Evolutionary conservation across 2,888 invertebrate species (phyloP), one percentile per base, ranked within the genome.

Genomic region (Amphimallon solstitiale): DNA sequence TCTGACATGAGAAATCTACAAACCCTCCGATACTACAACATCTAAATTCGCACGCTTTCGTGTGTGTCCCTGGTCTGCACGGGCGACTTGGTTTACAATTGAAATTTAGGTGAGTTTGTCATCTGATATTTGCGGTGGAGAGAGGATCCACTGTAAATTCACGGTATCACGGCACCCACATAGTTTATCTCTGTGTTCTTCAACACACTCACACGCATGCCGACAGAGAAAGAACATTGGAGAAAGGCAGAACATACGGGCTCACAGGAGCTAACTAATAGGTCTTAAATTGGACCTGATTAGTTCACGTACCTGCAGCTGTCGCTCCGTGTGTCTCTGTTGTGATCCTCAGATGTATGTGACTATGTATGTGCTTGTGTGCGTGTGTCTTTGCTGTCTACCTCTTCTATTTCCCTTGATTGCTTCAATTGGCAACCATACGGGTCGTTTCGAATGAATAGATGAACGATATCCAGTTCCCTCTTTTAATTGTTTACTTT

Each of bases 241-340:
- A 34, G 35, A 51, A 14, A 51, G 51, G 76, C 75, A 75, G 76
- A 49, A 51, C 35, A 74, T 74, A 74, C 72, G 81, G 77, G 77
- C 74, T 69, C 72, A 75, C 76, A 74, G 40, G 51, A 40, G 62
- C 35, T 21, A 77, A 78, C 78, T 80, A 81, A 81, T 81, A 79
- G 79, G 77, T 79, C 80, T 79, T 80, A 80, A 81, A 82, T 81
- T 82, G 80, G 78, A 75, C 76, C 78, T 82, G 81, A 82, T 82
- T 81, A 81, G 79, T 78, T 78, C 77, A 76, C 79, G 79, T 82
- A 81, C 81, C 81, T 82, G 81, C 81, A 82, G 80, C 81, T 81
- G 81, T 77, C 77, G 75, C 72, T 71, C 70, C 72, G 70, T 70
- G 61, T 67, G 52, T 35, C 43, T 61, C 59, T 37, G 49, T 65